Percentiles rank a stretch among this genome's conserved stretches.
phyloP scores from a whole-genome alignment of 2,888 invertebrate species.

The Acrocera orbiculus region DNA sequence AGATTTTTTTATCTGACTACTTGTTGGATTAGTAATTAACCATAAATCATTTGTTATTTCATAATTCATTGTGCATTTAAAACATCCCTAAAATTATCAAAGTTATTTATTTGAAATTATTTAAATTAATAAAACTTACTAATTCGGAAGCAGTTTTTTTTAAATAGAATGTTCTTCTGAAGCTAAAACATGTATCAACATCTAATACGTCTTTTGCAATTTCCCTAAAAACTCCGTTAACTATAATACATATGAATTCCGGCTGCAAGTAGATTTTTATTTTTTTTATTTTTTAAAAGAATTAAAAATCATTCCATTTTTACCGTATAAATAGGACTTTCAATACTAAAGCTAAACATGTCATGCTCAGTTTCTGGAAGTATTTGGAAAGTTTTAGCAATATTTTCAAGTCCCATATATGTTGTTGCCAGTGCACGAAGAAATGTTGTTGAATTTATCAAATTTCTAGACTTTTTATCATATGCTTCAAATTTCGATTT shows the following conservation, averaged over 20 bases:
- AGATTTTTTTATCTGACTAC: too few relatives aligned
- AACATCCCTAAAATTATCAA: too few relatives aligned
- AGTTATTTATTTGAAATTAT: too few relatives aligned
- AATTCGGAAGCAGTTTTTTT: too few relatives aligned
- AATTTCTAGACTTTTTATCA: constrained; percentile 2
- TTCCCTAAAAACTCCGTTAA: constrained; percentile 7
- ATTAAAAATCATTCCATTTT: not conserved
- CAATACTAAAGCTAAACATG: constrained; percentile 11
- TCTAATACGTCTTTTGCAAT: constrained; percentile 4
- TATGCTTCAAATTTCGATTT: constrained; percentile 4
- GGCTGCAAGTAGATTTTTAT: not conserved
- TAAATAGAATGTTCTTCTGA: constrained; percentile 11
- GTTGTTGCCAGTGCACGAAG: constrained; percentile 1
- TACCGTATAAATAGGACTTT: constrained; percentile 6
- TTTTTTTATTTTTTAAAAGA: not conserved
- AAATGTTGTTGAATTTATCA: not conserved
- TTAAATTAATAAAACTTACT: too few relatives aligned
- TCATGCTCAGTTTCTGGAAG: constrained; percentile 11
- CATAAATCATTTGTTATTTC: too few relatives aligned
- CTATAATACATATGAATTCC: constrained; percentile 2
- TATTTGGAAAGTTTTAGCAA: constrained; percentile 5
- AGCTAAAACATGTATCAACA: constrained; percentile 9
- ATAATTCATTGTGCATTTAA: too few relatives aligned
- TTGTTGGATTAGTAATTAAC: too few relatives aligned
- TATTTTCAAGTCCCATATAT: constrained; percentile 4